Conservation (phyloP, 2,113 vertebrate species). For the Saguinus midas region DNA sequence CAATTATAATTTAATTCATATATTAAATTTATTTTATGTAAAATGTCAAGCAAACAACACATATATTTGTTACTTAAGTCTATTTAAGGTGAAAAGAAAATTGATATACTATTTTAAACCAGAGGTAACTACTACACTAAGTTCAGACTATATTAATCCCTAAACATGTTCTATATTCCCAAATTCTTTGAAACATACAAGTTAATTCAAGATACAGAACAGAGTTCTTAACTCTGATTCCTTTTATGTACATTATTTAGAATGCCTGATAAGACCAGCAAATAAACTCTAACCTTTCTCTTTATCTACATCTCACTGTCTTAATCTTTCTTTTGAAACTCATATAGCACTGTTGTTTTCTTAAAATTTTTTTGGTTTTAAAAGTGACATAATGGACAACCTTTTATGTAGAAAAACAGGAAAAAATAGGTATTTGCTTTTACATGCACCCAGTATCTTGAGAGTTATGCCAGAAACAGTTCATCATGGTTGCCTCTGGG, state of each 20-base stretch:
- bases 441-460: not conserved
- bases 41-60: not conserved
- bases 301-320: not conserved
- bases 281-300: not conserved
- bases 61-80: not conserved
- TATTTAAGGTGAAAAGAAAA: slow-evolving; percentile 30
- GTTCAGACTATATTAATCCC: not conserved
- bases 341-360: not conserved
- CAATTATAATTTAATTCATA: not conserved
- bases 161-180: slow-evolving; percentile 4
- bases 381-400: not conserved
- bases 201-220: not conserved
- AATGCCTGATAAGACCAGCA: not conserved
- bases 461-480: not conserved
- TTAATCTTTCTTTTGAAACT: slow-evolving; percentile 12
- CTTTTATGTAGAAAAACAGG: not conserved
- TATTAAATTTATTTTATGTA: not conserved
- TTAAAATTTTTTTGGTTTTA: not conserved
- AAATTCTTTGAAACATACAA: not conserved
- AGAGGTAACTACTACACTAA: not conserved
- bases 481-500: not conserved
- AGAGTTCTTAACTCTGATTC: not conserved
- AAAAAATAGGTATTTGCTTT: slow-evolving; percentile 25
- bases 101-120: not conserved
- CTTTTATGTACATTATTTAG: slow-evolving; percentile 15